Percentiles rank a stretch among this genome's conserved stretches.
Evolutionary conservation across 1,140 invertebrate genomes (phyloP).

Genomic region (Drosophila rhopaloa): DNA sequence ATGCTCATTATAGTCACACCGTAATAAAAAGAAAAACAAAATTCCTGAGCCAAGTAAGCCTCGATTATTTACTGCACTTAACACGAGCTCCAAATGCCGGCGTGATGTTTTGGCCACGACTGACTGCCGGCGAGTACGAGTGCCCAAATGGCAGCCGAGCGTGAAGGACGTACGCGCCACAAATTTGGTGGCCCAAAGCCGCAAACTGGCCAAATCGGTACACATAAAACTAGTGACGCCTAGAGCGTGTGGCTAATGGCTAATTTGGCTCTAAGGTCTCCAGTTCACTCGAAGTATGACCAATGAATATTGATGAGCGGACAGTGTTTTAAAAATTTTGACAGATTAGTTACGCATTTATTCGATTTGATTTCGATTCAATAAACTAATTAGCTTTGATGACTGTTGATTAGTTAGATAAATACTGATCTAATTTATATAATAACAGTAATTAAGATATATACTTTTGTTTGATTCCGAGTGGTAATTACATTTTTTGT

Average conservation of each 20-base stretch:
- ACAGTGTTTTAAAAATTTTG: not conserved
- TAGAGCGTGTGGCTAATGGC: constrained; percentile 27
- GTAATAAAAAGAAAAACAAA: constrained; percentile 40
- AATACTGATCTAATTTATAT: not conserved
- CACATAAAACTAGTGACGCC: constrained; percentile 5
- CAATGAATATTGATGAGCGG: constrained; percentile 30
- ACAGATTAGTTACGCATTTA: not conserved
- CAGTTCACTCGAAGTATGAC: constrained; percentile 13
- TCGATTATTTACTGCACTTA: constrained; percentile 73
- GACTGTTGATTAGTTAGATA: not conserved
- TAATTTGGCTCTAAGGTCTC: constrained; percentile 34
- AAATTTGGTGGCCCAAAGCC: constrained; percentile 67
- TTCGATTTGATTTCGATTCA: not conserved
- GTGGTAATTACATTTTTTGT: no score
- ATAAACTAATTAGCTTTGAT: not conserved
- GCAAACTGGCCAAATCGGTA: constrained; percentile 20
- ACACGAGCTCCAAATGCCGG: constrained; percentile 55
- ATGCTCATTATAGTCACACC: constrained; percentile 23
- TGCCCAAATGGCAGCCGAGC: constrained; percentile 55
- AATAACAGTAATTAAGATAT: no score
- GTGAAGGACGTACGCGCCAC: constrained; percentile 64
- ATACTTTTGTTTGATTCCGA: no score
- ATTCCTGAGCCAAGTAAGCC: constrained; percentile 48
- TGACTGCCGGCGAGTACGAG: constrained; percentile 42
- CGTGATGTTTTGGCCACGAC: constrained; percentile 22